Evolutionary conservation across 2,888 invertebrate genomes (phyloP).

Genomic region (Dolichopus griseipennis): DNA sequence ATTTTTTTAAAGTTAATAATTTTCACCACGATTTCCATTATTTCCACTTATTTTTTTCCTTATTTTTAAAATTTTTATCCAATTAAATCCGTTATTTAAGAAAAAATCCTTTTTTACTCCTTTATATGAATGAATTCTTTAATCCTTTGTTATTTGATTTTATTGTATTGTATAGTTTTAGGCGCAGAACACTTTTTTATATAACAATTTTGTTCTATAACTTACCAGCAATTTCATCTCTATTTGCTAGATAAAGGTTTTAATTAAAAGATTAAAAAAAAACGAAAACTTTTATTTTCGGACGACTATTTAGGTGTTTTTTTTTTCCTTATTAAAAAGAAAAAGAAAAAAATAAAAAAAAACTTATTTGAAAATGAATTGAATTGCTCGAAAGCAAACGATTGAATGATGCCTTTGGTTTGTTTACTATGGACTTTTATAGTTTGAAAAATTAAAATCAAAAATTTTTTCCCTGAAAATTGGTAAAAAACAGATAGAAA

Average conservation of each 20-base stretch:
- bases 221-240: constrained; percentile 6
- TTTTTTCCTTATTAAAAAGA: background rate
- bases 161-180: no score
- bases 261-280: background rate
- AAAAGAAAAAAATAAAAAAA: background rate
- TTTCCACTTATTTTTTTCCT: no score
- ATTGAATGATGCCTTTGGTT: constrained; percentile 36
- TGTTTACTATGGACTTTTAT: background rate
- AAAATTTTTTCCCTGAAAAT: background rate
- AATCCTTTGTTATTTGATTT: no score
- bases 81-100: no score
- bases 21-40: no score
- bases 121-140: no score
- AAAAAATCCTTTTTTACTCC: no score
- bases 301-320: background rate
- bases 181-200: no score
- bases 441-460: background rate
- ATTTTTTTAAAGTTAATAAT: no score
- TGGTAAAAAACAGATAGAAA: background rate
- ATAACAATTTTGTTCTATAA: no score
- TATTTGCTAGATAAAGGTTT: background rate
- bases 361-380: constrained; percentile 21
- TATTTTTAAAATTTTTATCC: no score
- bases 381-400: constrained; percentile 40
- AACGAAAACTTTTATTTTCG: background rate